These are phyloP conservation scores for Tenthredo notha DNA, from an alignment of 2,888 invertebrate species.

Conservation along the genomic window DNA sequence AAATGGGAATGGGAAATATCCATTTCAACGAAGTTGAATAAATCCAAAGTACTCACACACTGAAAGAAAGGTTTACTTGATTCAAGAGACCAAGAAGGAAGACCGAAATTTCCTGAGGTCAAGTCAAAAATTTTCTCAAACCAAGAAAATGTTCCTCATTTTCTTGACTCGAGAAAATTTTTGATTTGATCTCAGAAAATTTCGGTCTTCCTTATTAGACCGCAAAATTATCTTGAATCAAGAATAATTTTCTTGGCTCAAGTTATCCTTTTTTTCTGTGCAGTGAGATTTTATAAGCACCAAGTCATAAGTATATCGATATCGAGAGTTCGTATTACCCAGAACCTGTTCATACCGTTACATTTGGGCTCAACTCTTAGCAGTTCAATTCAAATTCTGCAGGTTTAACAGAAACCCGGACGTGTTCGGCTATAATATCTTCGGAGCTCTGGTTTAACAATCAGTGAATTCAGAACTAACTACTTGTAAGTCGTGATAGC, in stretches of 20 bases:
- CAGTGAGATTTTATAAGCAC: neutral
- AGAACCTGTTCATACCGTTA: neutral
- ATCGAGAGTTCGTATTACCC: neutral
- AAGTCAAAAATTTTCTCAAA: too few relatives aligned
- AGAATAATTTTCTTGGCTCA: too few relatives aligned
- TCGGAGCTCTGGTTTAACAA: neutral
- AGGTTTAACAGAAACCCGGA: neutral
- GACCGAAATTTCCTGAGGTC: too few relatives aligned
- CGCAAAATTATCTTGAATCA: too few relatives aligned
- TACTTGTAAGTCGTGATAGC: neutral
- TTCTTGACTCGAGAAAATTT: too few relatives aligned
- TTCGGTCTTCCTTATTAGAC: too few relatives aligned
- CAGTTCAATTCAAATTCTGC: neutral
- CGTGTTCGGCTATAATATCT: neutral
- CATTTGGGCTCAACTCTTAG: neutral
- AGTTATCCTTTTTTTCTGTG: too few relatives aligned
- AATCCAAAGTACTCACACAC: neutral
- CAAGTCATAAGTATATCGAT: neutral
- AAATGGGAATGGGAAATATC: too few relatives aligned
- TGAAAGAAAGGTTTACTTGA: too few relatives aligned
- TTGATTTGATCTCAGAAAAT: too few relatives aligned
- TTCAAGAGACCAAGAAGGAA: too few relatives aligned
- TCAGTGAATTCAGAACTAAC: neutral
- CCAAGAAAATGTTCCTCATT: too few relatives aligned
- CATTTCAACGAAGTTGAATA: neutral